Evolutionary conservation across 2,113 vertebrate species (phyloP).

Genomic region (Melanerpes formicivorus): DNA sequence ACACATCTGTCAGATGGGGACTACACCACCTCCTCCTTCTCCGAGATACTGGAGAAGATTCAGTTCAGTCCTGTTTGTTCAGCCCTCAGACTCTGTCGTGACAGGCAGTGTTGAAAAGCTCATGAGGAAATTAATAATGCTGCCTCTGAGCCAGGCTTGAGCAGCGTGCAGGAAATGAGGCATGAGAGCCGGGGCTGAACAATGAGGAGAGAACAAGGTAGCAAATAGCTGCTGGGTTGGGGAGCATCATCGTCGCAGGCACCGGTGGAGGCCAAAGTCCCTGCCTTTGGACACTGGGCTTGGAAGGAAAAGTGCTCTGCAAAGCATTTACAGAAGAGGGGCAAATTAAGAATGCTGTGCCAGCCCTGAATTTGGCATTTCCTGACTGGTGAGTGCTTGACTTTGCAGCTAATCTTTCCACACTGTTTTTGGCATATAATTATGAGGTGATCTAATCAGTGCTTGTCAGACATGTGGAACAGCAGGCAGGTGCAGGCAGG

Average conservation of each 20-base stretch:
- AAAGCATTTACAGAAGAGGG: background rate
- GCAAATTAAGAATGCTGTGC: background rate
- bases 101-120: constrained; percentile 24
- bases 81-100: constrained; percentile 25
- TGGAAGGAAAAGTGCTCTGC: background rate
- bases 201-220: background rate
- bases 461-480: background rate
- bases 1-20: background rate
- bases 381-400: constrained; percentile 38
- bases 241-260: background rate
- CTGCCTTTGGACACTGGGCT: background rate
- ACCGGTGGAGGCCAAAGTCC: background rate
- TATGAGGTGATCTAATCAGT: background rate
- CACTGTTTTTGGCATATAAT: background rate
- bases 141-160: constrained; percentile 25
- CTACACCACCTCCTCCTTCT: background rate
- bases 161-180: constrained; percentile 28
- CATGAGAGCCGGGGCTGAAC: background rate
- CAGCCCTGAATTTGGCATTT: constrained; percentile 30
- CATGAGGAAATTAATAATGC: constrained; percentile 49
- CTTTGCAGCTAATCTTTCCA: constrained; percentile 37
- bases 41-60: background rate
- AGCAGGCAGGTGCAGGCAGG: background rate
- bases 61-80: background rate
- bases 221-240: background rate